A percentile compares a stretch with the other conserved stretches of the same genome.
Evolutionary conservation across 1,140 invertebrate species (phyloP).

Genomic region (Drosophila lacertosa): DNA sequence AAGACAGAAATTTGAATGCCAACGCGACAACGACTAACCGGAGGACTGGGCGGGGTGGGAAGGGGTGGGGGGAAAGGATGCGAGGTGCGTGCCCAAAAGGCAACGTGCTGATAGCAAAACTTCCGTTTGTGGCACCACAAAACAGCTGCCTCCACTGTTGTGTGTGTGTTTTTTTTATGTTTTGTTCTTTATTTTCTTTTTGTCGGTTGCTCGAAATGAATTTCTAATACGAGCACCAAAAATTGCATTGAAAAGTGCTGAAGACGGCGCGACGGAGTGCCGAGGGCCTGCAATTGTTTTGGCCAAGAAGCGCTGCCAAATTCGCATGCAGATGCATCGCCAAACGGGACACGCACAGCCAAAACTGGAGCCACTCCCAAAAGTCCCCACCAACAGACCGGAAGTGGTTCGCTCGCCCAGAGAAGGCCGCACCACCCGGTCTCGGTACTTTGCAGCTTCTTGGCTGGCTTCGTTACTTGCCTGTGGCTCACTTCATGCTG

Average conservation of each 20-base stretch:
- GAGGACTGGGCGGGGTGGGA: not conserved
- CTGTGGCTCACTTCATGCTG: conserved; percentile 75
- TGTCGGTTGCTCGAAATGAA: conserved; percentile 68
- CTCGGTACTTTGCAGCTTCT: conserved; percentile 17
- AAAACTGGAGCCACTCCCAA: not conserved
- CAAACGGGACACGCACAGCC: conserved; percentile 26
- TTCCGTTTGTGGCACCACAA: conserved; percentile 51
- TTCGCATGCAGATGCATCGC: conserved; percentile 36
- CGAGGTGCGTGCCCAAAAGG: conserved; percentile 12
- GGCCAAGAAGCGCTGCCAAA: conserved; percentile 53
- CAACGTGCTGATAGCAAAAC: conserved; percentile 64
- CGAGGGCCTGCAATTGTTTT: conserved; percentile 72
- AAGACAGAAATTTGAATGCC: conserved; percentile 52
- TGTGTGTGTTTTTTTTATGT: no score
- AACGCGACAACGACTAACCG: conserved; percentile 38
- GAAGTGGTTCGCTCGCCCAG: conserved; percentile 68
- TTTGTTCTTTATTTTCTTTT: conserved; percentile 10
- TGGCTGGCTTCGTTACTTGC: conserved; percentile 36
- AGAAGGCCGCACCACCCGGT: not conserved
- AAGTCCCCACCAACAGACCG: conserved; percentile 1
- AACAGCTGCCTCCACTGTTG: conserved; percentile 49
- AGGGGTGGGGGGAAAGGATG: not conserved
- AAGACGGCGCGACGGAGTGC: conserved; percentile 37
- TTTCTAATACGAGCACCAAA: conserved; percentile 72
- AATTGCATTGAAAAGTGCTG: conserved; percentile 71